These are phyloP conservation scores for Drosophila peninsularis DNA, from an alignment of 2,888 invertebrate genomes.

Conservation along the genomic window DNA sequence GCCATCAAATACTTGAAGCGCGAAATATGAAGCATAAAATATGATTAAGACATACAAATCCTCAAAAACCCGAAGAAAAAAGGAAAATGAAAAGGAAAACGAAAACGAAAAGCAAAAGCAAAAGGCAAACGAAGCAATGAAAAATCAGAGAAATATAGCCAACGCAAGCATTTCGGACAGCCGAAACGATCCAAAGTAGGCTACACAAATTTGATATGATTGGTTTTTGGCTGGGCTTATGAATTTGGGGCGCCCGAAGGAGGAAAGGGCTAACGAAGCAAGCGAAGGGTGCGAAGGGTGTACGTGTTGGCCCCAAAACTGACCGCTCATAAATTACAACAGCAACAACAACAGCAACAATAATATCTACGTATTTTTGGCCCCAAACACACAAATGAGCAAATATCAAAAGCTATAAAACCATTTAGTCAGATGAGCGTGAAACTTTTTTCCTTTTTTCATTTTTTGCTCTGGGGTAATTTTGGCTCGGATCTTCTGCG, in stretches of 20 bases:
- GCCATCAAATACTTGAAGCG: constrained; percentile 69
- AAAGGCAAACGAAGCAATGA: constrained; percentile 6
- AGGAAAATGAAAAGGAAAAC: background rate
- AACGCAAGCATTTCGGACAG: constrained; percentile 52
- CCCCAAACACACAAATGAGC: constrained; percentile 65
- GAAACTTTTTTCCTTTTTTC: constrained; percentile 51
- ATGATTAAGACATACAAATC: constrained; percentile 74
- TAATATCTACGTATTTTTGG: constrained; percentile 59
- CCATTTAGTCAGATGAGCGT: constrained; percentile 79
- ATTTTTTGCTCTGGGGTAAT: constrained; percentile 21
- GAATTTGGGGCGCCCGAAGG: constrained; percentile 31
- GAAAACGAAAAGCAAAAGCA: background rate
- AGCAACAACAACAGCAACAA: constrained; percentile 30
- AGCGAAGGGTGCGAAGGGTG: constrained; percentile 14
- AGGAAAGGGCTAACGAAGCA: constrained; percentile 71
- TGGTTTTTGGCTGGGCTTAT: constrained; percentile 57
- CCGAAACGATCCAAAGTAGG: constrained; percentile 39
- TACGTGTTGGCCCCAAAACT: constrained; percentile 47
- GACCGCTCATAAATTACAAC: constrained; percentile 77
- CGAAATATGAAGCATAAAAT: constrained; percentile 76
- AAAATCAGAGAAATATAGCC: constrained; percentile 47
- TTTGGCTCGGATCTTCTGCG: constrained; percentile 35
- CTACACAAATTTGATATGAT: constrained; percentile 62
- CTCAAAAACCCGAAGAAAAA: constrained; percentile 6
- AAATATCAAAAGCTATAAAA: constrained; percentile 77